Evolutionary conservation across 2,113 vertebrate genomes (phyloP).

Genomic region (Oryzias melastigma): DNA sequence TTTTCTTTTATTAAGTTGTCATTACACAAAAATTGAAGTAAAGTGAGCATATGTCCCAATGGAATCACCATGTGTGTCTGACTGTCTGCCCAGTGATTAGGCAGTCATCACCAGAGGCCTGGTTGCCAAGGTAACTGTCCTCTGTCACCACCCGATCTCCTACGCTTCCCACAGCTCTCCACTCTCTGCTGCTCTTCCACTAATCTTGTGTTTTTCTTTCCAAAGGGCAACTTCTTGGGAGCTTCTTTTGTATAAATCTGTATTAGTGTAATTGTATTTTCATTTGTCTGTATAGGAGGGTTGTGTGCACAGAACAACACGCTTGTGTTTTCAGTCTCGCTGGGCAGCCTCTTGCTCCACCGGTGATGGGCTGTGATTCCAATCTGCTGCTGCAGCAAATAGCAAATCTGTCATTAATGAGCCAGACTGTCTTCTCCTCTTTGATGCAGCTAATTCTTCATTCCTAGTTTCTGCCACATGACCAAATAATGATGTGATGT

Average conservation of each 20-base stretch:
- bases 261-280: not conserved
- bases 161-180: conserved; percentile 46
- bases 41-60: conserved; percentile 32
- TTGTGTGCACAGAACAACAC: conserved; percentile 23
- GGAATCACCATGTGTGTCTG: conserved; percentile 49
- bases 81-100: conserved; percentile 65
- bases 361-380: conserved; percentile 48
- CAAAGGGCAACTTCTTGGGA: conserved; percentile 44
- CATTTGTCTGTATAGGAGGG: conserved; percentile 3
- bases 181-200: conserved; percentile 29
- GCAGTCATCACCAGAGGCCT: conserved; percentile 54
- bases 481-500: too few relatives aligned
- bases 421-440: conserved; percentile 13
- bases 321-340: conserved; percentile 49
- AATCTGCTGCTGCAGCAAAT: conserved; percentile 47
- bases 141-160: conserved; percentile 51
- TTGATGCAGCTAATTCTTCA: not conserved
- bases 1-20: conserved; percentile 5
- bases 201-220: conserved; percentile 37
- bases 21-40: conserved; percentile 42
- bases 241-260: conserved; percentile 2
- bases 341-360: conserved; percentile 40
- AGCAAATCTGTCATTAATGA: conserved; percentile 37
- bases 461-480: not conserved
- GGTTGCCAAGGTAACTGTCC: conserved; percentile 69